Base-by-base conservation (phyloP, 2,888 invertebrate genomes). In the Amphipoea oculea region DNA sequence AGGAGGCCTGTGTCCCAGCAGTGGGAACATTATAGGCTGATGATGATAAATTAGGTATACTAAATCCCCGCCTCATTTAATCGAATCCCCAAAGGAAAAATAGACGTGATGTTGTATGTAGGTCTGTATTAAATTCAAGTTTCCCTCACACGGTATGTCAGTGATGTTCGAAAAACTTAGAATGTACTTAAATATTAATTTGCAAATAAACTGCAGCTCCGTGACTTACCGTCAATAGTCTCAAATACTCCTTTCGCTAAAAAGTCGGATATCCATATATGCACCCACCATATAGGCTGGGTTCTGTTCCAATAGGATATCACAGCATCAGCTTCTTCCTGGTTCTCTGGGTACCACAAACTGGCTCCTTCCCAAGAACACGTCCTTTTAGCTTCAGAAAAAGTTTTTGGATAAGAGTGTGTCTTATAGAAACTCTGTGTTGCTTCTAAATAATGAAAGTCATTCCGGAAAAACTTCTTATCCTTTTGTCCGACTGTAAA, bases 331-430 rank as follows among this genome's bases (percentile, higher is more conserved):
- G 62, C 81, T 68, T 80, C 80, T 29, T 23, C 23, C 45, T 80
- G 73, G 36, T 68, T 45, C 5, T 81, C 80, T 17, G 80, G 81
- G 40, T 54, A 63, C 81, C 81, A 80, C 29, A 80, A 62, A 74
- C 36, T 74, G 12, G 73, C 81, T 23, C 81, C 83, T 65, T 83
- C 83, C 29, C 83, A 45, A 45, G 51, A 36, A 80, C 80, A 80
- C 12, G 83, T 60, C 4, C 2, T 51, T 77, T 77, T 80, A 5
- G 80, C 83, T 20, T 83, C 66, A 54, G 4, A 4, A 51, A 83
- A 80, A 14, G 11, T 3, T 77, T 83, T 83, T 0, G 51, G 51
- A 4, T 45, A 45, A 29, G 83, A n/a, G 12, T 23, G 29, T 60
- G 62, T 54, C n/a, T 67, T 83, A 23, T 83, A 80, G 12, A 80